Conservation (phyloP, 2,888 invertebrate species). For the Hermodice carunculata region DNA sequence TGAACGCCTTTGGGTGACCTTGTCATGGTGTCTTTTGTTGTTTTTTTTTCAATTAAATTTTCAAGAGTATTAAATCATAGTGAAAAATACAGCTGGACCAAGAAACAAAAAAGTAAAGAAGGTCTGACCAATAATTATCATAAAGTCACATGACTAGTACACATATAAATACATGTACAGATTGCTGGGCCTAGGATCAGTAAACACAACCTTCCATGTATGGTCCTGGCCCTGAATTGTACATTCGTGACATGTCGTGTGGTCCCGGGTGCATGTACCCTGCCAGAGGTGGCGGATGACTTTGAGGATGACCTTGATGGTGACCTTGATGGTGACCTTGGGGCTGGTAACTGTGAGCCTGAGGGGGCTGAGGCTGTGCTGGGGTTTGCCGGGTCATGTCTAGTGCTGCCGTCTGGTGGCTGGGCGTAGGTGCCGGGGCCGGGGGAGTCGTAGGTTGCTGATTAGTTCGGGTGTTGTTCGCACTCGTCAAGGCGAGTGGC, state of each 20-base stretch:
- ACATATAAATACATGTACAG: too few species aligned
- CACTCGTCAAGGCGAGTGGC: slow-evolving; percentile 23
- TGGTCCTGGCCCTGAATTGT: slow-evolving; percentile 6
- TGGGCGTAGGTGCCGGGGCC: neutral
- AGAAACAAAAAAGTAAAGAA: too few species aligned
- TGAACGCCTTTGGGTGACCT: too few species aligned
- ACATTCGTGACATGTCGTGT: slow-evolving; percentile 24
- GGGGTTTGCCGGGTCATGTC: neutral
- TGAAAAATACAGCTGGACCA: too few species aligned
- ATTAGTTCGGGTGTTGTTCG: neutral
- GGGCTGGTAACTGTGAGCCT: slow-evolving; percentile 18
- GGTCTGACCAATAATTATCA: too few species aligned
- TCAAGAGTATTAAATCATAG: too few species aligned
- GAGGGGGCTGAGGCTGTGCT: slow-evolving; percentile 12
- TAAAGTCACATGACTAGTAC: too few species aligned
- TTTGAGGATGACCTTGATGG: too few species aligned
- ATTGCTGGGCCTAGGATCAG: neutral
- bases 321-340: too few species aligned
- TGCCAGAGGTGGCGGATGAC: slow-evolving; percentile 10
- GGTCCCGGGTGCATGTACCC: slow-evolving; percentile 3
- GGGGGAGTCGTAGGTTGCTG: neutral
- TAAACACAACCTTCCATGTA: slow-evolving; percentile 29
- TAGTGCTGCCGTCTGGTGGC: slow-evolving; percentile 3
- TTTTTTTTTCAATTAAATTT: too few species aligned
- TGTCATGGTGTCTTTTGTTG: too few species aligned